Base-by-base conservation (phyloP, 2,797 vertebrate species). In the Lacerta viridis region DNA sequence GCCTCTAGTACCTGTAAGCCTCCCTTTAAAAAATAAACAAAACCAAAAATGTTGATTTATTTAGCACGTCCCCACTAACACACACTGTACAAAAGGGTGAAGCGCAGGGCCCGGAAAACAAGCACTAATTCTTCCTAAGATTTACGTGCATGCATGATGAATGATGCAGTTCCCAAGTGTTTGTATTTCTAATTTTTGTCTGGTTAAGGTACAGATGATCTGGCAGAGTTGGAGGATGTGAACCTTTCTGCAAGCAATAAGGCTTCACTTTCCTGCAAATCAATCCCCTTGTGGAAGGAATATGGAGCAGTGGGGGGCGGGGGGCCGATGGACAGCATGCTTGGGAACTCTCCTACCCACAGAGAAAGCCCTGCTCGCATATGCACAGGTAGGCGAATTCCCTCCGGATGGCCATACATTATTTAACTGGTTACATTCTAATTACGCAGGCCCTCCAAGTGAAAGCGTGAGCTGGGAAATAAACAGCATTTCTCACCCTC, bases 351-450 rank as follows among this genome's bases (percentile, higher is more conserved):
- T 80, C 68, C 39, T 27, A 7, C n/a, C 15, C 27, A 29, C 10
- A 43, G n/a, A 41, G 36, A 86, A 55, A 55, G 25, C 23, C 66
- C 27, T 43, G 27, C 88, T 85, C 55, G n/a, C n/a, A 41, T 7
- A 10, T 89, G 29, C 46, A 18, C 78, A 69, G 64, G 79, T 81
- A 17, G n/a, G 43, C 27, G 66, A 82, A 82, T 77, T 69, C 79
- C 84, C 77, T 10, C 50, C 43, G 80, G 88, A 74, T n/a, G 61
- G 61, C 23, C 55, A 86, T 89, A 41, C 66, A 78, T 89, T 89
- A 83, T 86, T 83, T 59, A 86, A 71, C 33, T 43, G 64, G 46
- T 86, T 89, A 77, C 64, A 86, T 33, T 82, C 46, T 61, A 89
- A 86, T 89, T 77, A 59, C 72, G 18, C 71, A 15, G 23, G 25